Evolutionary conservation across 2,113 vertebrate genomes (phyloP), one percentile per base, ranked within the genome.

Genomic region (Sinocyclocheilus rhinocerous): DNA sequence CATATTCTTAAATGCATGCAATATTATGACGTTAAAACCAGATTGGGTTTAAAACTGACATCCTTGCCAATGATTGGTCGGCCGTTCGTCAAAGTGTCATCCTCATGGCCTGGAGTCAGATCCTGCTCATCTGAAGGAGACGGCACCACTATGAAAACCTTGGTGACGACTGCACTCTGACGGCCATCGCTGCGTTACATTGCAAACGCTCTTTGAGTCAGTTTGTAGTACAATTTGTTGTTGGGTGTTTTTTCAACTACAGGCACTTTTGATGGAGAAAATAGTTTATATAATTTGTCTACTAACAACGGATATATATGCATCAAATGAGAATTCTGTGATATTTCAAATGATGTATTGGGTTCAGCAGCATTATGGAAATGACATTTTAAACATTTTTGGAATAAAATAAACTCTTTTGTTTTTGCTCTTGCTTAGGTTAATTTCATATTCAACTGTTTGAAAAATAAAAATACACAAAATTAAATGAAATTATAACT

Each of bases 141-240:
- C 13, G 85, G 89, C 67, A 95, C 94, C 81, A 99, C 98, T 0
- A 93, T 87, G 91, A 99, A 99, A 9, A 96, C 88, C 89, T 99
- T 99, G 4, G 97, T 98, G 81, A 99, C 96, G 2, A 95, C 79
- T 2, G 95, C 93, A 87, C 98, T 99, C 89, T 96, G 90, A 81
- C 97, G 94, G 90, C 94, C 95, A 81, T 99, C 97, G 80, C 98
- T 99, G 90, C 6, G 12, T 52, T 29, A 70, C 6, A 36, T 18
- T 22, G 33, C 26, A 76, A 76, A 50, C 4, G 6, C 0, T 15
- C 6, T 26, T 76, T 24, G 6, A 18, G 11, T 75, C 42, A 15
- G 1, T 76, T 6, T 76, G 6, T 24, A 4, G 42, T 50, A 4
- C 12, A 50, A 24, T 75, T 24, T 72, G 33, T 72, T 22, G 18